phyloP scores from a whole-genome alignment of 2,113 vertebrate species.

The zebrafish (Danio rerio) region GRCz12tu NC_133199.1:3357501-3358000 shows the following conservation, averaged over 20 bases:
- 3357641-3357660: neutral
- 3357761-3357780: neutral
- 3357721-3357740: neutral
- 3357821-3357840: slow-evolving; percentile 37
- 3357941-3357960: slow-evolving; percentile 8
- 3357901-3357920: slow-evolving; percentile 8
- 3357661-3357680: slow-evolving; percentile 13
- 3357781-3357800: slow-evolving; percentile 44
- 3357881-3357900: slow-evolving; percentile 37
- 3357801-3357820: slow-evolving; percentile 46
- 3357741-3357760: slow-evolving; percentile 4
- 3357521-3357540: neutral
- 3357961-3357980: slow-evolving; percentile 16
- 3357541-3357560: neutral
- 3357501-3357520: neutral
- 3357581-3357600: neutral
- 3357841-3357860: slow-evolving; percentile 57
- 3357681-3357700: neutral
- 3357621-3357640: neutral
- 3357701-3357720: neutral
- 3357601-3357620: neutral
- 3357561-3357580: neutral
- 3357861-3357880: slow-evolving; percentile 46
- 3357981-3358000: neutral
- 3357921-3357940: slow-evolving; percentile 3